Conservation (phyloP, 2,797 vertebrate genomes). For the Microchirus variegatus region DNA sequence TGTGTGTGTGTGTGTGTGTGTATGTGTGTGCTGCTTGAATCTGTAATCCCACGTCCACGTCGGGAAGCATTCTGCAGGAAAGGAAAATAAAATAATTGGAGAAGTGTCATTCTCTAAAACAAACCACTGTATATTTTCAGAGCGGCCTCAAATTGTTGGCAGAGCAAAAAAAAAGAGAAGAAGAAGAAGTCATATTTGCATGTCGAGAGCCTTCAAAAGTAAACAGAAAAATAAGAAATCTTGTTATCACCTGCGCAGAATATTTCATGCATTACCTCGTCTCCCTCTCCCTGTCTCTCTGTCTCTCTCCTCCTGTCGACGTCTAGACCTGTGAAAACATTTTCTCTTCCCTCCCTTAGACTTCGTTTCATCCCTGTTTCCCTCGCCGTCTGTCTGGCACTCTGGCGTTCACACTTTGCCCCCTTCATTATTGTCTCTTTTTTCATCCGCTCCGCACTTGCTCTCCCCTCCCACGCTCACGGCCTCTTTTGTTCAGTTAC, state of each 20-base stretch:
- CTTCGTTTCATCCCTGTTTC: constrained; percentile 54
- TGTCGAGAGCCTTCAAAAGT: constrained; percentile 49
- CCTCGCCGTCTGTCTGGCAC: constrained; percentile 36
- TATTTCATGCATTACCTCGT: constrained; percentile 42
- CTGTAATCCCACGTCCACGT: constrained; percentile 12
- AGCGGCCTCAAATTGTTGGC: constrained; percentile 29
- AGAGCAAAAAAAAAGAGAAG: constrained; percentile 46
- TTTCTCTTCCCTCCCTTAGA: constrained; percentile 33
- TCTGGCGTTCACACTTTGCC: constrained; percentile 55
- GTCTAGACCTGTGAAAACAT: constrained; percentile 49
- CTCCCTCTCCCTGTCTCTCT: constrained; percentile 14
- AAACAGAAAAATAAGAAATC: constrained; percentile 53
- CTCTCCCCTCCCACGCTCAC: constrained; percentile 37
- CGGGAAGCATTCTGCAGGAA: constrained; percentile 21
- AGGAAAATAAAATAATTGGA: constrained; percentile 26
- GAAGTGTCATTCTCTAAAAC: constrained; percentile 10
- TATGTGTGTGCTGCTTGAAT: constrained; percentile 11
- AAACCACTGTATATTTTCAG: constrained; percentile 24
- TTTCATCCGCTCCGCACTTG: constrained; percentile 23
- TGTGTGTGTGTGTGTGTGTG: not conserved
- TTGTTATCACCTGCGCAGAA: constrained; percentile 41
- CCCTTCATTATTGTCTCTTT: constrained; percentile 52
- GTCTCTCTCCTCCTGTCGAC: constrained; percentile 14
- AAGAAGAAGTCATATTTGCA: constrained; percentile 51
- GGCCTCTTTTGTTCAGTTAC: constrained; percentile 65